Conservation (phyloP, 2,888 invertebrate species). For the Malthinus seriepunctatus region DNA sequence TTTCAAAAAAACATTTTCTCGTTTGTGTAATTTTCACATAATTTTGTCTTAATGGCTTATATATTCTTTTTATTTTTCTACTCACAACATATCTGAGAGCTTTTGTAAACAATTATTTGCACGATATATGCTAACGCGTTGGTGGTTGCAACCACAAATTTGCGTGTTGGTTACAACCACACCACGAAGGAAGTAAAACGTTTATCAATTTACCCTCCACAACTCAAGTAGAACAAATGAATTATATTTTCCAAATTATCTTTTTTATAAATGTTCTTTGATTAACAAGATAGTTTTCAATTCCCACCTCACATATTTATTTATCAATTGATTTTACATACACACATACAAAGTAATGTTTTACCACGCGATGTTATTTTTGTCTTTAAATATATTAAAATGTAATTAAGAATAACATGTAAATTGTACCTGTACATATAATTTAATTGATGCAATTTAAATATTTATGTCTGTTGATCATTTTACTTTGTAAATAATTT, state of each 20-base stretch:
- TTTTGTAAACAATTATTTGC: constrained; percentile 44
- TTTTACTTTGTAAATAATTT: not conserved
- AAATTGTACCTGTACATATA: constrained; percentile 18
- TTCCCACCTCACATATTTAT: not conserved
- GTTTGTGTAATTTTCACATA: constrained; percentile 4
- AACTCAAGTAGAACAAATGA: constrained; percentile 23
- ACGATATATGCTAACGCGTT: constrained; percentile 43
- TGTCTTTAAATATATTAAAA: constrained; percentile 16
- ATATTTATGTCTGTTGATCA: constrained; percentile 23
- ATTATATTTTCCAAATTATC: constrained; percentile 17
- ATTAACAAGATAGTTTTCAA: constrained; percentile 3
- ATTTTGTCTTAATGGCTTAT: constrained; percentile 28
- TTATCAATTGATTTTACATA: not conserved
- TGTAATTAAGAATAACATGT: constrained; percentile 25
- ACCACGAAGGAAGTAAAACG: constrained; percentile 38
- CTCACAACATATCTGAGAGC: constrained; percentile 32
- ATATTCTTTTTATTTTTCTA: constrained; percentile 30
- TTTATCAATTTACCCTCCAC: constrained; percentile 43
- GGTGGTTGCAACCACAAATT: constrained; percentile 44
- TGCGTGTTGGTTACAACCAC: constrained; percentile 36
- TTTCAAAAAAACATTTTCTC: not conserved
- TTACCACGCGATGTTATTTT: constrained; percentile 13
- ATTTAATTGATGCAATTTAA: constrained; percentile 31
- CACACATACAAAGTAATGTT: not conserved
- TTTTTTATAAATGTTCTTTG: constrained; percentile 3